phyloP scores from a whole-genome alignment of 92 coral and sea anemone species.

The Blastomussa wellsi region DNA sequence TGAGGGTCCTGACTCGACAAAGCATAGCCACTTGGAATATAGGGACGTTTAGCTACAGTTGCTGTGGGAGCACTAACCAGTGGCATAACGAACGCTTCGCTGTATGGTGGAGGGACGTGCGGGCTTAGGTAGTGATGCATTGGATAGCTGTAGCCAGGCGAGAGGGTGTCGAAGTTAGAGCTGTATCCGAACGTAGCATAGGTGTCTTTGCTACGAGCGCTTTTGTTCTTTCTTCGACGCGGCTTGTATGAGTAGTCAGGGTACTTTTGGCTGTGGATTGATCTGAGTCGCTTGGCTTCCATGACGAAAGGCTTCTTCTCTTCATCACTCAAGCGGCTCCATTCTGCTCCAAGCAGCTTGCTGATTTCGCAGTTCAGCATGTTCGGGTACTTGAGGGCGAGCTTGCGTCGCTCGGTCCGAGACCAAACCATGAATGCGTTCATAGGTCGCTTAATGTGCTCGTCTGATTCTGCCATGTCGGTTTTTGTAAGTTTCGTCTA shows the following conservation, averaged over 20 bases:
- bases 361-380: slow-evolving; percentile 95
- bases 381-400: slow-evolving; percentile 90
- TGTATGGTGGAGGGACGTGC: slow-evolving; percentile 78
- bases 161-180: slow-evolving; percentile 49
- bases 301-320: slow-evolving; percentile 83
- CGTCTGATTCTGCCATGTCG: slow-evolving; percentile 66
- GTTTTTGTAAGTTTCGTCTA: background rate
- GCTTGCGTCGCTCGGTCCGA: slow-evolving; percentile 85
- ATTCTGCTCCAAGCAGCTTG: slow-evolving; percentile 90
- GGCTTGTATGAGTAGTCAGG: slow-evolving; percentile 93
- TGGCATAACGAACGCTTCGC: slow-evolving; percentile 82
- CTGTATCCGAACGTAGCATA: slow-evolving; percentile 77
- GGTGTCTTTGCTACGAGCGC: slow-evolving; percentile 68
- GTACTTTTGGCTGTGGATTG: slow-evolving; percentile 92
- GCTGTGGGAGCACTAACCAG: slow-evolving; percentile 34
- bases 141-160: slow-evolving; percentile 73
- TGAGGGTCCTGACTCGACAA: slow-evolving; percentile 51
- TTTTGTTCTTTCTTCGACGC: slow-evolving; percentile 74
- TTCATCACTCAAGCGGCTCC: slow-evolving; percentile 91
- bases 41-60: slow-evolving; percentile 52
- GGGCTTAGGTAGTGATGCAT: slow-evolving; percentile 87
- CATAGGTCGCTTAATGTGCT: slow-evolving; percentile 90
- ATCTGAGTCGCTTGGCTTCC: slow-evolving; percentile 87
- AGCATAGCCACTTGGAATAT: slow-evolving; percentile 51
- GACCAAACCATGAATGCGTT: slow-evolving; percentile 97